phyloP scores from a whole-genome alignment of 2,797 vertebrate genomes.

The Manis pentadactyla region DNA sequence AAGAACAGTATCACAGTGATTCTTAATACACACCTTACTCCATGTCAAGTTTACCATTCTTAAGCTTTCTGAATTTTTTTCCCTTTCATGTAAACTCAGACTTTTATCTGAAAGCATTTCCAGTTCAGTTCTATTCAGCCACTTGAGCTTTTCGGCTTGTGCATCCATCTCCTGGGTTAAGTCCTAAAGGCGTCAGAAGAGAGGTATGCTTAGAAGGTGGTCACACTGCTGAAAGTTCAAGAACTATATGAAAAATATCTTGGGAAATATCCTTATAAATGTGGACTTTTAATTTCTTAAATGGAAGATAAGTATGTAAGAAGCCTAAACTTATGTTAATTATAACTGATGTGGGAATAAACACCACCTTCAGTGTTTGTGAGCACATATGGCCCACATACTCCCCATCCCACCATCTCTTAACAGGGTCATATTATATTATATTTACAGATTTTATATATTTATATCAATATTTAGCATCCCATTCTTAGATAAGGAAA shows the following conservation, averaged over 20 bases:
- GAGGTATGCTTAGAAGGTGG: constrained; percentile 8
- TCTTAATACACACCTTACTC: constrained; percentile 90
- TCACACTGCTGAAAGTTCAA: background rate
- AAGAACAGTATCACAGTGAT: background rate
- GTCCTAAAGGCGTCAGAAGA: constrained; percentile 85
- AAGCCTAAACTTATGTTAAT: background rate
- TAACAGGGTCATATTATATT: background rate
- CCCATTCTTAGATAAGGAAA: background rate
- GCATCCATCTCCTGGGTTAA: constrained; percentile 91
- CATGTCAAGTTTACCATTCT: constrained; percentile 92
- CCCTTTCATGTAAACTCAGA: constrained; percentile 90
- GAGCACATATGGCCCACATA: rapidly evolving
- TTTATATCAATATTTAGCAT: background rate
- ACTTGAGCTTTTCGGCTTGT: constrained; percentile 91
- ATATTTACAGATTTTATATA: background rate
- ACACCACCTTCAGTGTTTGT: background rate
- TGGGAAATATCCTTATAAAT: background rate
- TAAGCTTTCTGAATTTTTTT: constrained; percentile 89
- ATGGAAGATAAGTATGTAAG: background rate
- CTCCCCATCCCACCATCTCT: background rate
- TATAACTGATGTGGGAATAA: background rate
- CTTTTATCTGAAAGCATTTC: constrained; percentile 91
- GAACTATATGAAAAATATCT: background rate
- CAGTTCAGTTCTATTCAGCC: constrained; percentile 93
- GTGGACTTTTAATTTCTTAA: background rate